Percentiles rank a stretch among this genome's conserved stretches.
phyloP scores from a whole-genome alignment of 2,113 vertebrate species.

The Cyrtonyx montezumae region DNA sequence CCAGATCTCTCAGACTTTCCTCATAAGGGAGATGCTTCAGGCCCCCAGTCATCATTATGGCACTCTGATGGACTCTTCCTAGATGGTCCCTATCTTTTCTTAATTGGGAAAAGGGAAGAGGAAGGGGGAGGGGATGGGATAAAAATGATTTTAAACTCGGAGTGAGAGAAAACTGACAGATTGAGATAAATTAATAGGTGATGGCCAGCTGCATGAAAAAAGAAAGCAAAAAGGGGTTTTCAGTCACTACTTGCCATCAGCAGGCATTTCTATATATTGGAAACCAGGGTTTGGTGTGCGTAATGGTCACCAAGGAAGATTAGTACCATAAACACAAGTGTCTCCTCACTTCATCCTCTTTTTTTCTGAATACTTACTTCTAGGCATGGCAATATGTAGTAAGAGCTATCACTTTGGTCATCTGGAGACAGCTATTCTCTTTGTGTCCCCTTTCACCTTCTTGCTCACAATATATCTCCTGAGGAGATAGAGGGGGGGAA shows the following conservation, averaged over 20 bases:
- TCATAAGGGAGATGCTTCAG: too few relatives aligned
- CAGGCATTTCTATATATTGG: neutral
- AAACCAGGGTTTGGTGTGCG: too few relatives aligned
- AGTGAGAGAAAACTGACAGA: neutral
- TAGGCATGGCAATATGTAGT: too few relatives aligned
- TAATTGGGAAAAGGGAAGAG: neutral
- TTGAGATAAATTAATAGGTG: neutral
- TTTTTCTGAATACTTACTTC: neutral
- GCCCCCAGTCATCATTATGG: too few relatives aligned
- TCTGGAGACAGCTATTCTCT: neutral
- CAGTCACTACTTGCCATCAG: neutral
- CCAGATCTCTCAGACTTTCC: too few relatives aligned
- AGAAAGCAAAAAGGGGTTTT: neutral
- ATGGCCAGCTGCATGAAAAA: neutral
- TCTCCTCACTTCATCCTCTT: neutral
- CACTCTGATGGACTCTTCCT: too few relatives aligned
- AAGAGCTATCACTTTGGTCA: neutral
- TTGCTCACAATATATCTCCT: neutral
- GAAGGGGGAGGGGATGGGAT: neutral
- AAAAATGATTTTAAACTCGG: neutral
- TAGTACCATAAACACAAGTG: accelerated
- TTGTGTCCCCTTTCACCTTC: neutral
- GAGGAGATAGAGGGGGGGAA: neutral
- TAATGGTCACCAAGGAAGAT: neutral
- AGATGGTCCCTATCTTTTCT: too few relatives aligned